Conservation (phyloP, 2,113 vertebrate genomes). For the Mirza zaza region DNA sequence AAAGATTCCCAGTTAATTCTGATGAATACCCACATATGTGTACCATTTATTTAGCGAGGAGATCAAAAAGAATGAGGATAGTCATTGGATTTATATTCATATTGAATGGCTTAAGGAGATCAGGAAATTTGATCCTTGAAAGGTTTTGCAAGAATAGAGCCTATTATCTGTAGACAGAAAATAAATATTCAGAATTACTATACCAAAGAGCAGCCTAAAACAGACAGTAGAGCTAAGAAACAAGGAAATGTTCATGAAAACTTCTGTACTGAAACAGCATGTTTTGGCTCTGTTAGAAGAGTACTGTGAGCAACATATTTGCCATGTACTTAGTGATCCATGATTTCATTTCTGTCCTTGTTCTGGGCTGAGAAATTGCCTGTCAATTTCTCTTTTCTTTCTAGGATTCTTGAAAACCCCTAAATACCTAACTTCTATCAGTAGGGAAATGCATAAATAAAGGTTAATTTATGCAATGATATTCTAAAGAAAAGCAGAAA, state of each 20-base stretch:
- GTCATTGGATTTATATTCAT: conserved; percentile 42
- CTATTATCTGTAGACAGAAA: neutral
- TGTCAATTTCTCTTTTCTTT: neutral
- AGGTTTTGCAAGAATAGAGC: conserved; percentile 12
- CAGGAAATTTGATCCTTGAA: conserved; percentile 21
- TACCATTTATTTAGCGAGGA: conserved; percentile 12
- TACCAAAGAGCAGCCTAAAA: neutral
- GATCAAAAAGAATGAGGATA: conserved; percentile 33
- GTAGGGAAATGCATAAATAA: neutral
- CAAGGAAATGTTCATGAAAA: neutral
- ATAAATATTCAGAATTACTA: conserved; percentile 21
- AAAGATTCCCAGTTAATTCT: conserved; percentile 15
- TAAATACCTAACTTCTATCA: neutral
- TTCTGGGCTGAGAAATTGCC: neutral
- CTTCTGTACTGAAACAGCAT: neutral
- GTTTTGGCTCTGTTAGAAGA: neutral
- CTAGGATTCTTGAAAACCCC: neutral
- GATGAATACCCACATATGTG: neutral
- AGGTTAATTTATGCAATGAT: neutral
- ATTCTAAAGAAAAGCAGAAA: neutral
- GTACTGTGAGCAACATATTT: neutral
- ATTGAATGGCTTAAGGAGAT: conserved; percentile 40
- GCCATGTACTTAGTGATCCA: neutral
- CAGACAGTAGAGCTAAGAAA: neutral
- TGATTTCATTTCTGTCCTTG: neutral